A percentile compares a stretch with the other conserved stretches of the same genome.
Conservation (phyloP, 2,113 vertebrate genomes). For the Brachypodius melanocephalos region DNA sequence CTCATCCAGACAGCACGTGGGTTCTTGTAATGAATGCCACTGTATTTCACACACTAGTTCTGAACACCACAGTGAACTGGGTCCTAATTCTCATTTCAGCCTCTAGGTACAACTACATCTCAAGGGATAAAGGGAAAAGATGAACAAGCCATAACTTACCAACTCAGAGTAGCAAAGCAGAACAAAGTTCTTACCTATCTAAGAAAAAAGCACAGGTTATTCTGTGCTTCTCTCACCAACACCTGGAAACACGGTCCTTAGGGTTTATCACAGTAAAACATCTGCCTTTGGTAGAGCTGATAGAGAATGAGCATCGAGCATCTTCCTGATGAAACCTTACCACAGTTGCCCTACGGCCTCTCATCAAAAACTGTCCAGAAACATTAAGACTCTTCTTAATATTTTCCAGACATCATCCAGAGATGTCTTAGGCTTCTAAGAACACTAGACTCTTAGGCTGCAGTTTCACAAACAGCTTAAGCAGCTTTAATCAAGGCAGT, state of each 20-base stretch:
- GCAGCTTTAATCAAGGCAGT: conserved; percentile 32
- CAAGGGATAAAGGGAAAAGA: neutral
- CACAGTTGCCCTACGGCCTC: neutral
- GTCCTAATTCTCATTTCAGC: neutral
- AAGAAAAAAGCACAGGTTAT: neutral
- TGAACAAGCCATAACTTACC: rapidly evolving
- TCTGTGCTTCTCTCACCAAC: neutral
- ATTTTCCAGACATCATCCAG: neutral
- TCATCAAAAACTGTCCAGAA: neutral
- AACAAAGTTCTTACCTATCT: neutral
- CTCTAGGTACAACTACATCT: neutral
- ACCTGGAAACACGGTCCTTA: neutral
- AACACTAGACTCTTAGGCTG: neutral
- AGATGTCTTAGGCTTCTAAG: neutral
- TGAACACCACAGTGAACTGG: rapidly evolving
- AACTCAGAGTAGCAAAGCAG: neutral
- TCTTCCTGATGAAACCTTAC: neutral
- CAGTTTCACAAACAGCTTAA: conserved; percentile 33
- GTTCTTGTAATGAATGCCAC: rapidly evolving
- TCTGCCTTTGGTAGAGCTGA: neutral
- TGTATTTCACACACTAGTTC: neutral
- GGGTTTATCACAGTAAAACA: neutral
- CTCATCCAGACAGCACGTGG: neutral
- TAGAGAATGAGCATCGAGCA: neutral
- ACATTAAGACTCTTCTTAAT: neutral